phyloP scores from a whole-genome alignment of 2,113 vertebrate genomes.

The Dryoscopus gambensis region DNA sequence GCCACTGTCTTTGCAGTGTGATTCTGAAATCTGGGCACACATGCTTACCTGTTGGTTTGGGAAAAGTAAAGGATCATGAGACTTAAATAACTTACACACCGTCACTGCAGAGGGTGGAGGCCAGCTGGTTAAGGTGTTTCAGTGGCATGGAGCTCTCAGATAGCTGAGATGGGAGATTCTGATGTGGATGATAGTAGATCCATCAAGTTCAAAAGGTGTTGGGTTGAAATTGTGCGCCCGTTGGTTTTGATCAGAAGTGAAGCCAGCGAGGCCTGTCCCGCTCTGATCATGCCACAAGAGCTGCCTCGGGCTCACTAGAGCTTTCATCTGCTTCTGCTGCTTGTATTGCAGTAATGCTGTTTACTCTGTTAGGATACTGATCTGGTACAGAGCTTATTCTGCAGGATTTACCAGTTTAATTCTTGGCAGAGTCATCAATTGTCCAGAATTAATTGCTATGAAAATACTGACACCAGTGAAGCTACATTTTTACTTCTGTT shows the following conservation, averaged over 20 bases:
- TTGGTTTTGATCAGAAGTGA: not conserved
- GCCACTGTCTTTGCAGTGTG: not conserved
- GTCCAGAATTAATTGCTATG: slow-evolving; percentile 31
- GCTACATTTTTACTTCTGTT: not conserved
- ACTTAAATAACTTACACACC: not conserved
- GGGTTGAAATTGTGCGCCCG: fast-evolving
- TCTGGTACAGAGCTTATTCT: slow-evolving; percentile 8
- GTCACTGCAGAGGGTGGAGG: not conserved
- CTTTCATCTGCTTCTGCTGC: not conserved
- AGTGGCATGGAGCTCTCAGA: not conserved
- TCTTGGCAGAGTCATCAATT: slow-evolving; percentile 32
- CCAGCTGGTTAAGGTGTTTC: not conserved
- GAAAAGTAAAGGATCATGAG: not conserved
- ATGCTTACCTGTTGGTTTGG: not conserved
- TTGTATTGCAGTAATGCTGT: slow-evolving; percentile 30
- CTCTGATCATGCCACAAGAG: not conserved
- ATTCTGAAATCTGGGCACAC: not conserved
- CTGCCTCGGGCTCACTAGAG: not conserved
- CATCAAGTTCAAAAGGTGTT: not conserved
- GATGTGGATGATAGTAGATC: not conserved
- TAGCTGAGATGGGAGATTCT: not conserved
- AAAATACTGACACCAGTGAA: not conserved
- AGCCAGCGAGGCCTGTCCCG: not conserved
- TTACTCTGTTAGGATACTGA: not conserved
- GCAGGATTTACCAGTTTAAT: slow-evolving; percentile 24